These are phyloP conservation scores for Percopsis omiscomaycus DNA, from an alignment of 2,797 vertebrate species.

Conservation along the genomic window DNA sequence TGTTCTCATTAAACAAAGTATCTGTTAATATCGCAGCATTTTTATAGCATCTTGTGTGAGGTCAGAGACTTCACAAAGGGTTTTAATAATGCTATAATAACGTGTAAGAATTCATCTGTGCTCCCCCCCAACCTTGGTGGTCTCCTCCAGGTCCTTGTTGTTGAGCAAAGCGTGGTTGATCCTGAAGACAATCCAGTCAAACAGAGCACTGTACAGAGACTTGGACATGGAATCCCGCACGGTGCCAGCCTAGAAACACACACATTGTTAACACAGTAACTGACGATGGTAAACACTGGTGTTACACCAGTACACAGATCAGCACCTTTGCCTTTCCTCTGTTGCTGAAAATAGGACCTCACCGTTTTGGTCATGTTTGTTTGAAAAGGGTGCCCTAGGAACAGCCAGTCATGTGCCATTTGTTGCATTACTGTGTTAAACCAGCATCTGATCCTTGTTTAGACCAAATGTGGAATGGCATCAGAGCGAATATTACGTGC, in stretches of 20 bases:
- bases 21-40: background rate
- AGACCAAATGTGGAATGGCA: no score
- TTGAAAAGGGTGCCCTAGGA: no score
- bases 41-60: background rate
- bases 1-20: background rate
- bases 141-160: constrained; percentile 90
- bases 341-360: no score
- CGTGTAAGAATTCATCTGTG: background rate
- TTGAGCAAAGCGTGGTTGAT: constrained; percentile 98
- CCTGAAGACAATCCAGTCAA: constrained; percentile 99
- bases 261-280: constrained; percentile 15
- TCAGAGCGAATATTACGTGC: no score
- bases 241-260: constrained; percentile 84
- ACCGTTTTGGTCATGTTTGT: no score
- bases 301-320: background rate
- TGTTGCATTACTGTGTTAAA: no score
- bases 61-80: no score
- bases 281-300: background rate
- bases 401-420: no score
- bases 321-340: background rate
- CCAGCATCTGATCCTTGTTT: no score
- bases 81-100: no score
- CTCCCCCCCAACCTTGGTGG: constrained; percentile 80
- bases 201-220: constrained; percentile 93
- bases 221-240: constrained; percentile 98